phyloP scores from a whole-genome alignment of 2,888 invertebrate genomes.

The Dryocosmus kuriphilus region DNA sequence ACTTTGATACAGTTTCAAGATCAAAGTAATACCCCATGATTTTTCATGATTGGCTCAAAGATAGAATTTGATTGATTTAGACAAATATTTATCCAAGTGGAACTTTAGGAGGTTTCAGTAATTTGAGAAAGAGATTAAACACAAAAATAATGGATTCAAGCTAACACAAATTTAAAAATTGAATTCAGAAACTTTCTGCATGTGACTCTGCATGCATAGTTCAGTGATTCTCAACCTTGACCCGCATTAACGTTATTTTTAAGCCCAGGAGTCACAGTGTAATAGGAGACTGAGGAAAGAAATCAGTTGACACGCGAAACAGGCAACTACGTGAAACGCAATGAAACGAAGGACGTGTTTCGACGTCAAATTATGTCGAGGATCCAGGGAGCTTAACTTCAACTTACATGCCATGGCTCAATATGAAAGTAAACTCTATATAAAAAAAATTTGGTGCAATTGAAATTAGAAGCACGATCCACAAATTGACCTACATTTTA shows the following conservation, averaged over 20 bases:
- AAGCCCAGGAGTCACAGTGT: constrained; percentile 62
- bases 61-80: no score
- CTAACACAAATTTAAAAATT: background rate
- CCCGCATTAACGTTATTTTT: constrained; percentile 61
- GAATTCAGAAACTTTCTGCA: constrained; percentile 9
- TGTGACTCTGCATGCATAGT: constrained; percentile 36
- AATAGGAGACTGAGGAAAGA: constrained; percentile 56
- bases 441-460: background rate
- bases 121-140: background rate
- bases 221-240: constrained; percentile 71
- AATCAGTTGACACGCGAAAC: constrained; percentile 58
- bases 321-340: constrained; percentile 64
- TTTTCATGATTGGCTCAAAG: no score
- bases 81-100: no score
- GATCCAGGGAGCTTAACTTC: constrained; percentile 66
- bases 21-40: no score
- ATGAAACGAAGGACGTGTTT: constrained; percentile 69
- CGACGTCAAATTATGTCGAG: constrained; percentile 71
- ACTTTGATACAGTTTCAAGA: no score
- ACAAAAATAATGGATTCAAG: background rate
- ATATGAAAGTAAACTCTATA: background rate
- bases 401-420: background rate
- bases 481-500: background rate
- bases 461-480: background rate
- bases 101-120: no score